Percentiles rank a stretch among this genome's conserved stretches.
Conservation (phyloP, 2,888 invertebrate genomes). For the Mechanitis messenoides region DNA sequence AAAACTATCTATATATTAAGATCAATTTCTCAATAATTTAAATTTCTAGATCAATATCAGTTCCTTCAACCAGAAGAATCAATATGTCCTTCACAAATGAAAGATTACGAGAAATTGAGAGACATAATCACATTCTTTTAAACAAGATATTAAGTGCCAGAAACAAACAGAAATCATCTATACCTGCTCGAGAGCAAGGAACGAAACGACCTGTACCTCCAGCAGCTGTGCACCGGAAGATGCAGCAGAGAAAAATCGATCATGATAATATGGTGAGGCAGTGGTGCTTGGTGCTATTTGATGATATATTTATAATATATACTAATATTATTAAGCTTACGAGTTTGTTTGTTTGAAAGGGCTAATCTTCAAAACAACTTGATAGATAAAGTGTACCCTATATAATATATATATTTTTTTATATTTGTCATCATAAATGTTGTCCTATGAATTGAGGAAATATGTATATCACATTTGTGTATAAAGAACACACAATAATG, state of each 20-base stretch:
- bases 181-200: constrained; percentile 45
- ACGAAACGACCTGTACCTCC: constrained; percentile 47
- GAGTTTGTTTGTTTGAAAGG: too few relatives aligned
- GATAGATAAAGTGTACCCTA: too few relatives aligned
- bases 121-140: constrained; percentile 77
- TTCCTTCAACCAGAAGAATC: constrained; percentile 49
- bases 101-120: constrained; percentile 77
- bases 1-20: too few relatives aligned
- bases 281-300: too few relatives aligned
- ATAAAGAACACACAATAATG: too few relatives aligned
- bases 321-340: too few relatives aligned
- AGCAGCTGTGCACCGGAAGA: constrained; percentile 72
- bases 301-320: too few relatives aligned
- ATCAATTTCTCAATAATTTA: background rate
- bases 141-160: constrained; percentile 73
- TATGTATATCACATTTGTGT: too few relatives aligned
- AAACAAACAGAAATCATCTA: constrained; percentile 54
- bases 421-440: too few relatives aligned
- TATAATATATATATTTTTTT: too few relatives aligned
- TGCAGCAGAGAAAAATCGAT: constrained; percentile 75
- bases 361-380: too few relatives aligned
- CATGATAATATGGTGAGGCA: constrained; percentile 72
- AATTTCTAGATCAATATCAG: constrained; percentile 49
- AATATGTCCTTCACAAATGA: constrained; percentile 78
- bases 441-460: too few relatives aligned